Evolutionary conservation across 2,888 invertebrate genomes (phyloP).

Genomic region (Drosophila birchii): DNA sequence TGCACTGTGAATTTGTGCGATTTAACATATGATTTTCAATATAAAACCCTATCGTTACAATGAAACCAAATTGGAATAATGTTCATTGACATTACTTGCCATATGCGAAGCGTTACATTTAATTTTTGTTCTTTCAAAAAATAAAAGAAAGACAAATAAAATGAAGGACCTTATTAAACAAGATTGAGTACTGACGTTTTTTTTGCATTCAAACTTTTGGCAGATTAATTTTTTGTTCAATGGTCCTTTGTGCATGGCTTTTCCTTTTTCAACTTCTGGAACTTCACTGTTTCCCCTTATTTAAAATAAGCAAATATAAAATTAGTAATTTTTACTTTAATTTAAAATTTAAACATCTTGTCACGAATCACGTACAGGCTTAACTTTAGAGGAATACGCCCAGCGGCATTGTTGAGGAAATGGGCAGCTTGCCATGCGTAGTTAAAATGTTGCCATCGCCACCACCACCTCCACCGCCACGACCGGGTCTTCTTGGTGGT

Average conservation of each 20-base stretch:
- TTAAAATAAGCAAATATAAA: background rate
- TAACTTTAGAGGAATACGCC: constrained; percentile 14
- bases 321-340: background rate
- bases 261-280: too few relatives aligned
- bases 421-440: constrained; percentile 13
- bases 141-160: background rate
- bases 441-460: constrained; percentile 45
- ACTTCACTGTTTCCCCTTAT: too few relatives aligned
- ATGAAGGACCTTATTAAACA: too few relatives aligned
- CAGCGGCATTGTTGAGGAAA: constrained; percentile 26
- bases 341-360: constrained; percentile 9
- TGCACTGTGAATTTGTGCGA: constrained; percentile 7
- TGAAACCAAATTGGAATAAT: background rate
- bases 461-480: constrained; percentile 2
- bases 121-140: background rate
- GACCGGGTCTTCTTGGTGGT: constrained; percentile 9
- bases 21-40: constrained; percentile 7
- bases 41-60: constrained; percentile 22
- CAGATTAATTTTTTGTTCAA: too few relatives aligned
- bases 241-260: too few relatives aligned
- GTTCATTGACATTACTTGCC: background rate
- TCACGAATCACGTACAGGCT: constrained; percentile 1
- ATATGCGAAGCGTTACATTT: background rate
- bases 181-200: too few relatives aligned
- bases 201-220: too few relatives aligned